These are phyloP conservation scores for Gymnorhina tibicen DNA, from an alignment of 2,113 vertebrate species.

Conservation along the genomic window DNA sequence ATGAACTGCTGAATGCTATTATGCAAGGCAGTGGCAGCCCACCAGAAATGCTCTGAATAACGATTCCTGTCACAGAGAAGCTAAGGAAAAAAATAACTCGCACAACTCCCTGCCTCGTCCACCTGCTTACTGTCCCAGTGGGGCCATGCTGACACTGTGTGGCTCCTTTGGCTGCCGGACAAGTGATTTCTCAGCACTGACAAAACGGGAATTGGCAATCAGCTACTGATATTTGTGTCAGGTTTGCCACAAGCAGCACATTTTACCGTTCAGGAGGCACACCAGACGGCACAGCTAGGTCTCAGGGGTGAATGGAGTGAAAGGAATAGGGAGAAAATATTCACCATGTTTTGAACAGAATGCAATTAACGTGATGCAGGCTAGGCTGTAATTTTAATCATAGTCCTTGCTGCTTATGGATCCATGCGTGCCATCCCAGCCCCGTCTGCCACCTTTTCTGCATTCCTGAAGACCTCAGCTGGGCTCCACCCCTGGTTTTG, in stretches of 20 bases:
- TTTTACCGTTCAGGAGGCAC: background rate
- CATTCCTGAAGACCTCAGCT: background rate
- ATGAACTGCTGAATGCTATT: background rate
- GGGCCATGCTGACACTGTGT: background rate
- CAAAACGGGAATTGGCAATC: background rate
- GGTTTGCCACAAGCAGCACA: background rate
- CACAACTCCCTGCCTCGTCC: background rate
- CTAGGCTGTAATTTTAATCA: background rate
- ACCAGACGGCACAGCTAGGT: background rate
- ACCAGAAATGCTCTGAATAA: background rate
- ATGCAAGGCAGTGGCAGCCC: background rate
- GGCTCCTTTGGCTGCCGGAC: background rate
- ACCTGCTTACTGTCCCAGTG: background rate
- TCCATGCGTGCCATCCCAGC: background rate
- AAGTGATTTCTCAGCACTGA: background rate
- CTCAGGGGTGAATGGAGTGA: background rate
- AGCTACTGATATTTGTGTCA: background rate
- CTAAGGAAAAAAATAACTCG: background rate
- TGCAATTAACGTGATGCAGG: background rate
- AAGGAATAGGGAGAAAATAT: background rate
- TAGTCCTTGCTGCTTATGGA: background rate
- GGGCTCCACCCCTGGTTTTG: background rate
- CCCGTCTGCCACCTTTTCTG: fast-evolving
- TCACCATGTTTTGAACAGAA: background rate
- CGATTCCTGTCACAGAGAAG: background rate